Base-by-base conservation (phyloP, 2,888 invertebrate genomes). In the Apantesis nais region DNA sequence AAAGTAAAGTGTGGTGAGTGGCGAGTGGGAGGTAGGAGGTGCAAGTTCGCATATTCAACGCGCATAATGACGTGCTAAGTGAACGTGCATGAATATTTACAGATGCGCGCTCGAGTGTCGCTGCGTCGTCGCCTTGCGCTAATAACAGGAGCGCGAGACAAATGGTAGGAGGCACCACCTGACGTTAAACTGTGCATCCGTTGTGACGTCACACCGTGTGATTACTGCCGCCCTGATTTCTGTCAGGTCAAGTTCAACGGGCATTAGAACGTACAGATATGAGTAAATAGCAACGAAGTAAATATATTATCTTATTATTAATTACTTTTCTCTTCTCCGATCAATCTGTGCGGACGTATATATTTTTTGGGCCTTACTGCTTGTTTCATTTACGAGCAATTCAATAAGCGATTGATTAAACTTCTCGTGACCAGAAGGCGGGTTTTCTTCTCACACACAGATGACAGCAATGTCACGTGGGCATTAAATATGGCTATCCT, bases 21-120 rank as follows among this genome's bases (percentile, higher is more conserved):
- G 22, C 25, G 58, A 58, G n/a, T 22, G 64, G n/a, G 67, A 65
- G 66, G 63, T 68, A 70, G 71, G 74, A 71, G 68, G 66, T 71
- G 74, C 74, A 71, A 77, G 44, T 60, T 78, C 81, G 84, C 85
- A 85, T 85, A 85, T 85, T 85, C 85, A 84, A 78, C 62, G 76
- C 78, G 84, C 82, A 85, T 85, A 85, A 85, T 83, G 76, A 67
- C 73, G 72, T 67, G 74, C 75, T 78, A 78, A 80, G 75, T 79
- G 75, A 78, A 76, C 69, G 74, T 78, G 70, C 79, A 86, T 85
- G 82, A 85, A 85, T 85, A 85, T 86, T 82, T 80, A 83, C 77
- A 80, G 72, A 78, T 80, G 82, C 82, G 52, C 77, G 72, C 79
- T 76, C 65, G 75, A 77, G 82, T 72, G 79, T 68, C 69, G 73